A percentile compares a stretch with the other conserved stretches of the same genome.
phyloP scores from a whole-genome alignment of 2,797 vertebrate species.

The Enteromius trimaculatus region DNA sequence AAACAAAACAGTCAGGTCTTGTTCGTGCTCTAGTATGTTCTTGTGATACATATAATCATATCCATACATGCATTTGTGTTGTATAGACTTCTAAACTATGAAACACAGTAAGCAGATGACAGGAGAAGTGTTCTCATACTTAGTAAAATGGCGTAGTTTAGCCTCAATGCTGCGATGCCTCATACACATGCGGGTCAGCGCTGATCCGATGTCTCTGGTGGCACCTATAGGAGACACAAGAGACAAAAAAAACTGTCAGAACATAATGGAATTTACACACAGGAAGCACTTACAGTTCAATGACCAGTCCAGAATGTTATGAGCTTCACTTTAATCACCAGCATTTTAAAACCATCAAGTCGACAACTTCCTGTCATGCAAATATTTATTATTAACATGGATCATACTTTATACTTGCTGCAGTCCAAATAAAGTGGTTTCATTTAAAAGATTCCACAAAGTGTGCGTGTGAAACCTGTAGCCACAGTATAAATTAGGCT shows the following conservation, averaged over 20 bases:
- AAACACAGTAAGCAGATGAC: not conserved
- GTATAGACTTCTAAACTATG: no score
- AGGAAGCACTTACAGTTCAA: not conserved
- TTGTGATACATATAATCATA: not conserved
- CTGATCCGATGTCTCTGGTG: constrained; percentile 93
- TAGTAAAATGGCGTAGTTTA: constrained; percentile 96
- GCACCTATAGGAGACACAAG: constrained; percentile 79
- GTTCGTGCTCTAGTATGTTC: not conserved
- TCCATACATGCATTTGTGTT: not conserved
- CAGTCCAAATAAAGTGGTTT: constrained; percentile 68
- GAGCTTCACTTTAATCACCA: constrained; percentile 8
- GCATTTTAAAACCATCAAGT: constrained; percentile 41
- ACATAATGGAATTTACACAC: constrained; percentile 20
- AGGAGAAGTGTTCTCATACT: constrained; percentile 77
- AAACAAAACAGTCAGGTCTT: not conserved
- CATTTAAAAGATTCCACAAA: constrained; percentile 11
- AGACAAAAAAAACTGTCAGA: constrained; percentile 52
- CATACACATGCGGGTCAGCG: constrained; percentile 97
- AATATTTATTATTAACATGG: constrained; percentile 66
- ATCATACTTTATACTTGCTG: constrained; percentile 48
- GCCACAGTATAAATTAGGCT: constrained; percentile 72
- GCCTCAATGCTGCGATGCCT: constrained; percentile 96
- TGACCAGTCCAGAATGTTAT: not conserved
- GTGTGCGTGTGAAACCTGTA: constrained; percentile 65
- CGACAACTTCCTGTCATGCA: constrained; percentile 48